phyloP scores from a whole-genome alignment of 2,113 vertebrate genomes.

The Axis porcinus region DNA sequence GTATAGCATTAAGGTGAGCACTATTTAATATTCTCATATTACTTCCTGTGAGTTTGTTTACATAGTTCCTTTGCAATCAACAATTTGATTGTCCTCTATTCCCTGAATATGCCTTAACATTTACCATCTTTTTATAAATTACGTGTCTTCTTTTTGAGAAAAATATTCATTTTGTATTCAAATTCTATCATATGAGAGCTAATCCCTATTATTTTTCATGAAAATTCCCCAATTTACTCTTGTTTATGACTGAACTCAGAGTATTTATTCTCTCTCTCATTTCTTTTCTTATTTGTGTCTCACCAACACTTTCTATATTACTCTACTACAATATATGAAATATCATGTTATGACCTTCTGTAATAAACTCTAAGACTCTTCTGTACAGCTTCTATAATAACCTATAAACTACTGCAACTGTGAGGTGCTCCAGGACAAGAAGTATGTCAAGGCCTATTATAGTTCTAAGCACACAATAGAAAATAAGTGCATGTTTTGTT shows the following conservation, averaged over 20 bases:
- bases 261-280: background rate
- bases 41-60: background rate
- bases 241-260: background rate
- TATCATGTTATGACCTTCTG: background rate
- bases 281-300: background rate
- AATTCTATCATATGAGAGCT: background rate
- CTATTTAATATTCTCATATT: background rate
- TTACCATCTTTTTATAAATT: background rate
- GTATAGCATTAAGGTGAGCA: background rate
- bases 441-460: background rate
- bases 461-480: background rate
- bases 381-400: background rate
- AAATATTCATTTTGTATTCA: background rate
- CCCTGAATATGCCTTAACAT: background rate
- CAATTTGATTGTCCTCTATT: background rate
- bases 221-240: background rate
- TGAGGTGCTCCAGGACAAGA: background rate
- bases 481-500: background rate
- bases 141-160: background rate
- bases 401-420: background rate
- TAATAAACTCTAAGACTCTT: background rate
- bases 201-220: background rate
- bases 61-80: background rate
- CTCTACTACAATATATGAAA: background rate
- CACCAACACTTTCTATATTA: background rate